Percentiles rank a stretch among this genome's conserved stretches.
These are phyloP conservation scores for Melitaea athalia DNA, from an alignment of 2,888 invertebrate genomes.

Conservation along the genomic window DNA sequence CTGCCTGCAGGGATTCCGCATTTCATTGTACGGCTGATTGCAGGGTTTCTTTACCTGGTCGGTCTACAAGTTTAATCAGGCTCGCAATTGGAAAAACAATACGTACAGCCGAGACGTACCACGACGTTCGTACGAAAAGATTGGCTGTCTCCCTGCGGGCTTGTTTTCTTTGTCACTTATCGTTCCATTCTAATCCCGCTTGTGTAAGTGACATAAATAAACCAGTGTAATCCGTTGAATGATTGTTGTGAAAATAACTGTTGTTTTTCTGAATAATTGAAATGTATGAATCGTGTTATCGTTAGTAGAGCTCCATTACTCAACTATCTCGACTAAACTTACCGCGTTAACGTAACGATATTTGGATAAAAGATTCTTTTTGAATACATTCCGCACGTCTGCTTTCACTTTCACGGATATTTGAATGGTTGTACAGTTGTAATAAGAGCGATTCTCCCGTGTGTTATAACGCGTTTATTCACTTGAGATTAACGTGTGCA, in stretches of 20 bases:
- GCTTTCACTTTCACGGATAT: constrained; percentile 2
- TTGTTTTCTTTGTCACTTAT: constrained; percentile 31
- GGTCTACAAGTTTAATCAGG: constrained; percentile 65
- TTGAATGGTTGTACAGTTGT: background rate
- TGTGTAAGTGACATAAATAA: constrained; percentile 19
- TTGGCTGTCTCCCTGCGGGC: constrained; percentile 43
- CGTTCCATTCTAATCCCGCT: constrained; percentile 18
- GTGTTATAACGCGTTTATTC: background rate
- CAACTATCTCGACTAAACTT: background rate
- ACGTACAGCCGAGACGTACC: constrained; percentile 41
- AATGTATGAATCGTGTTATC: background rate
- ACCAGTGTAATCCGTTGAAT: background rate
- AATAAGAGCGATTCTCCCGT: constrained; percentile 6
- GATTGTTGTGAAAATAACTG: background rate
- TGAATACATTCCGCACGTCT: constrained; percentile 9
- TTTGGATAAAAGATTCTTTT: constrained; percentile 4
- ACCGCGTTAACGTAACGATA: background rate
- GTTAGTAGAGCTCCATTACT: background rate
- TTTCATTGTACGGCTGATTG: constrained; percentile 71
- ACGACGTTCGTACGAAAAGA: constrained; percentile 21
- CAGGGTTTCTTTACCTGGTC: constrained; percentile 52
- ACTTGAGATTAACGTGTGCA: constrained; percentile 30
- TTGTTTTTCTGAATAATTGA: background rate
- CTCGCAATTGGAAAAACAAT: constrained; percentile 77
- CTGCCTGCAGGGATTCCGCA: constrained; percentile 56